A percentile compares a stretch with the other conserved stretches of the same genome.
Conservation (phyloP, 2,797 vertebrate species). For the Glyptemys insculpta region DNA sequence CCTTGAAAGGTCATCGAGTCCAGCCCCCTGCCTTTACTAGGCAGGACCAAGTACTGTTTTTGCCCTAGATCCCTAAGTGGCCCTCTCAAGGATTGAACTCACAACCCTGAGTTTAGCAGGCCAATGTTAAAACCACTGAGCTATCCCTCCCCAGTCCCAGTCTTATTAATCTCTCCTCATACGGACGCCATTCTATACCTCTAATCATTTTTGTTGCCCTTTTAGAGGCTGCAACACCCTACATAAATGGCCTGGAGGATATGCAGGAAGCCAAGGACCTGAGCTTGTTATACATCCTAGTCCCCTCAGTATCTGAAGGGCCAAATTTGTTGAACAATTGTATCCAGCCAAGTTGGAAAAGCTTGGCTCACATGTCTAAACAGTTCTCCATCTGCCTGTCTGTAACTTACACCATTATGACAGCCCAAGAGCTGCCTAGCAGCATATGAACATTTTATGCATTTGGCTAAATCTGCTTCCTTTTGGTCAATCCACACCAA, state of each 20-base stretch:
- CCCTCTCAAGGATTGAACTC: no score
- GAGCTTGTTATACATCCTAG: neutral
- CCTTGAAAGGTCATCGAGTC: no score
- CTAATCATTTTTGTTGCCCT: no score
- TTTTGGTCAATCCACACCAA: neutral
- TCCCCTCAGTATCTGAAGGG: neutral
- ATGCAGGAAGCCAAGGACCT: neutral
- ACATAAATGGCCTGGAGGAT: neutral
- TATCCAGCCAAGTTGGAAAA: neutral
- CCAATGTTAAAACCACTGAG: no score
- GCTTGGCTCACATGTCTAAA: neutral
- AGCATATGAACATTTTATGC: neutral
- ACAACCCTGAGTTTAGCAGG: no score
- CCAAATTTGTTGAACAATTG: neutral
- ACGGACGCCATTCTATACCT: no score
- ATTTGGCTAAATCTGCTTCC: neutral
- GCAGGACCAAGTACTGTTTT: no score
- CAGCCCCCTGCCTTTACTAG: no score
- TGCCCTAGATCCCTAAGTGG: no score
- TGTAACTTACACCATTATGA: neutral
- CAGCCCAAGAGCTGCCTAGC: neutral
- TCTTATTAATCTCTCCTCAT: no score
- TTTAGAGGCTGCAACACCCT: neutral
- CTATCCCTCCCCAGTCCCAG: no score
- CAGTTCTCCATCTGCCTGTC: neutral